Evolutionary conservation across 2,888 invertebrate genomes (phyloP).

Genomic region (Helobdella robusta): DNA sequence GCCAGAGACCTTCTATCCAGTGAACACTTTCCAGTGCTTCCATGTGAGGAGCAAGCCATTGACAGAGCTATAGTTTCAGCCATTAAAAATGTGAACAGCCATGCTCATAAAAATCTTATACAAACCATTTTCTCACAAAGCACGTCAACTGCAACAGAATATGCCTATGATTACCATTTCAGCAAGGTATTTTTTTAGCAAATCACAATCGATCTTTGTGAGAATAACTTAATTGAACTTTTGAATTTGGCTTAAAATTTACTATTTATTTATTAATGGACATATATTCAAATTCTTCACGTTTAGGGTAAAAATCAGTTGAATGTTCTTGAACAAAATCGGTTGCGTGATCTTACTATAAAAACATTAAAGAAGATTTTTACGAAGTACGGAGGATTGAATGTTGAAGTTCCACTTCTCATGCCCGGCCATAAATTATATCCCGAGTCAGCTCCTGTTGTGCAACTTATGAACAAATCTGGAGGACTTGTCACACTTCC

Average conservation of each 20-base stretch:
- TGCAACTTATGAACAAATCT: conserved; percentile 74
- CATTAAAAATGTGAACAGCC: conserved; percentile 68
- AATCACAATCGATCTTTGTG: too few species aligned
- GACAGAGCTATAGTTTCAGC: conserved; percentile 69
- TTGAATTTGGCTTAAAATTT: too few species aligned
- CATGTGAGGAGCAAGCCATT: conserved; percentile 72
- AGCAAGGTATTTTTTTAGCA: conserved; percentile 39
- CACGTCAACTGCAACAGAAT: conserved; percentile 62
- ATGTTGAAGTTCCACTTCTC: conserved; percentile 68
- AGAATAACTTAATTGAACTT: too few species aligned
- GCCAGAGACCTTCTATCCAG: conserved; percentile 73
- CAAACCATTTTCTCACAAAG: conserved; percentile 53
- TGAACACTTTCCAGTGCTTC: conserved; percentile 71
- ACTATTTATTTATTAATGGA: too few species aligned
- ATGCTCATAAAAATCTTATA: conserved; percentile 60
- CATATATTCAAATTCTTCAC: too few species aligned
- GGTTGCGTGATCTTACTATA: conserved; percentile 13
- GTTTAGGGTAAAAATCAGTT: neutral
- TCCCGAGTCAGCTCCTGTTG: conserved; percentile 50
- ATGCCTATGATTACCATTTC: conserved; percentile 66
- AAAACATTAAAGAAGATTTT: conserved; percentile 44
- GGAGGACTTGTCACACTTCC: conserved; percentile 77
- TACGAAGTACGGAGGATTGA: conserved; percentile 60
- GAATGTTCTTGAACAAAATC: neutral
- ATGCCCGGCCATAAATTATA: conserved; percentile 56